Evolutionary conservation across 2,797 vertebrate genomes (phyloP), one percentile per base, ranked within the genome.

Genomic region (Lutjanus argentimaculatus): DNA sequence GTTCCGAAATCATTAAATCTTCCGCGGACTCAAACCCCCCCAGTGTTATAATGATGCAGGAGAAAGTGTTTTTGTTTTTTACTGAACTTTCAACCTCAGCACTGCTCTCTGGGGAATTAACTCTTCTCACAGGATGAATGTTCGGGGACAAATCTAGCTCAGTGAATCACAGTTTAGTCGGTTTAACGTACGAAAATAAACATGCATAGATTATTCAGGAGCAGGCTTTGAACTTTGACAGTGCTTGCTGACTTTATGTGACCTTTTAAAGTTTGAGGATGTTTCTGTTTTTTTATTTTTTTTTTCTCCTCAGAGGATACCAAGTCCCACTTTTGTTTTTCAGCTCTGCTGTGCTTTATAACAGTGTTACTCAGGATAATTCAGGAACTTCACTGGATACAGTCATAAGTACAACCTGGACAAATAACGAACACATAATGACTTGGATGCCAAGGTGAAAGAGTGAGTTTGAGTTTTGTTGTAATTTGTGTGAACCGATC

Each of bases 1-100:
- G n/a, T 12, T 43, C 55, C 36, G 64, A 45, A 63, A 52, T 62
- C 45, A 72, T 77, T 63, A 45, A 21, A 63, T 52, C 55, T 17
- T 25, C 53, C 63, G 11, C 14, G 7, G 42, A n/a, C 21, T 30
- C 13, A 10, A 19, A 16, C 43, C 30, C 42, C 51, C 6, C 13
- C 68, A 30, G 17, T 13, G 25, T 42, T 40, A 42, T 9, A 67
- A 30, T 7, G 9, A 51, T 14, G 64, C 0, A 57, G 22, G 43
- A 55, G 19, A 45, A 7, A 1, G 21, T 15, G 66, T 17, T 70
- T 64, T 52, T 52, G 65, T 58, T 69, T 65, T 36, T 16, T 10
- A 1, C 30, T 68, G 58, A 73, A n/a, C 74, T 40, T 40, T 46
- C 0, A 3, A 59, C 61, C 59, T 58, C 56, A 0, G 42, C 13